Base-by-base conservation (phyloP, 2,113 vertebrate genomes). In the Dendrocopos noguchii region DNA sequence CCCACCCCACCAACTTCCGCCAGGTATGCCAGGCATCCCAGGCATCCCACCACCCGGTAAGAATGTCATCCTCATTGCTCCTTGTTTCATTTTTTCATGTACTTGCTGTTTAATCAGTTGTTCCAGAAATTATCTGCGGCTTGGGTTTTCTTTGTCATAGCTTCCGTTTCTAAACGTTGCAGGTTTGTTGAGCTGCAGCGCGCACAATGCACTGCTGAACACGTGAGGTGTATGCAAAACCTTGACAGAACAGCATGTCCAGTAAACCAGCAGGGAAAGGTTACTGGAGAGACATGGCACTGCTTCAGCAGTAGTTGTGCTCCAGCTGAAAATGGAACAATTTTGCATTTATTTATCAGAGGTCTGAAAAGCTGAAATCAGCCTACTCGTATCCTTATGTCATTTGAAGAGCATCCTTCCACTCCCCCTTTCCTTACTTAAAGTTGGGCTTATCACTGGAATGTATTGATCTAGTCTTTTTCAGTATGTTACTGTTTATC, bases 1-100 rank as follows among this genome's bases (percentile, higher is more conserved):
- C 95, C 98, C 98, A 97, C 98, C 98, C 98, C 98, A 98, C 94
- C 98, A 98, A 98, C 98, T 98, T 97, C 98, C 98, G 89, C 98
- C 98, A 96, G 97, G 98, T 98, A 98, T 98, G 97, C 98, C 98
- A 90, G 98, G 98, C 97, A 98, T 98, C 94, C 98, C 97, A 93
- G 98, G 98, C 98, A 98, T 99, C 98, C 98, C 97, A 84, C 97
- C 98, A 96, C 98, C 97, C 96, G 99, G 99, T 99, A 99, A 99
- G 99, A 98, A 97, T 85, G 95, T 98, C 97, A 97, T 98, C 97
- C 96, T 98, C 97, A 97, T 98, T 97, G 97, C 98, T 98, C 97
- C 96, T 96, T 96, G 31, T 97, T 94, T 97, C 96, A 89, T 97
- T 76, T 96, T 78, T 96, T 96, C 94, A 83, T 98, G 95, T 98